Percentiles rank a stretch among this genome's conserved stretches.
Conservation (phyloP, 2,797 vertebrate genomes). For the Gymnopithys bicolor region DNA sequence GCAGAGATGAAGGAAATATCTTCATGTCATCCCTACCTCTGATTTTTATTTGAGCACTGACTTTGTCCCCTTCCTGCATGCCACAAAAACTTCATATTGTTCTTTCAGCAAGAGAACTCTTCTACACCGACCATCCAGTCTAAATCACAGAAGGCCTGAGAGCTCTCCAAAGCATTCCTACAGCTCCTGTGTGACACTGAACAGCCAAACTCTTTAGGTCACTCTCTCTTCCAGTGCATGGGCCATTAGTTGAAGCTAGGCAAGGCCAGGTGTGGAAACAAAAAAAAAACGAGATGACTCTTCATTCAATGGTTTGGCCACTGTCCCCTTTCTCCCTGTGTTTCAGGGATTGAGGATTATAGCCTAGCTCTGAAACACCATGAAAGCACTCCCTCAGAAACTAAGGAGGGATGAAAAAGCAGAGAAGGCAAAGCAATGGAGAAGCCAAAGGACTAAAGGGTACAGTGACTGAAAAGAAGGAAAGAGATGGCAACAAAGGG, state of each 20-base stretch:
- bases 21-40: neutral
- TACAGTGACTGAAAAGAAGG: neutral
- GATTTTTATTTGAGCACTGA: neutral
- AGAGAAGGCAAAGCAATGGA: neutral
- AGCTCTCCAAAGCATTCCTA: neutral
- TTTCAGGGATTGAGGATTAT: neutral
- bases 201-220: neutral
- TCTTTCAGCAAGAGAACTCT: neutral
- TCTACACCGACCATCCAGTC: neutral
- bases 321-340: neutral
- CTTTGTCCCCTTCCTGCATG: neutral
- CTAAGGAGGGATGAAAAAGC: neutral
- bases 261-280: neutral
- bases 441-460: neutral
- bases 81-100: neutral
- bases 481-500: neutral
- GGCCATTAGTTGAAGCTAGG: neutral
- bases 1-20: neutral
- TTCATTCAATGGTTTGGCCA: neutral
- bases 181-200: neutral
- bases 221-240: neutral
- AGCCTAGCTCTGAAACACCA: neutral
- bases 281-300: neutral
- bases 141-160: neutral
- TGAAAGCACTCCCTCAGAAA: neutral